Conservation (phyloP, 2,113 vertebrate species). For the Hystrix cristata region DNA sequence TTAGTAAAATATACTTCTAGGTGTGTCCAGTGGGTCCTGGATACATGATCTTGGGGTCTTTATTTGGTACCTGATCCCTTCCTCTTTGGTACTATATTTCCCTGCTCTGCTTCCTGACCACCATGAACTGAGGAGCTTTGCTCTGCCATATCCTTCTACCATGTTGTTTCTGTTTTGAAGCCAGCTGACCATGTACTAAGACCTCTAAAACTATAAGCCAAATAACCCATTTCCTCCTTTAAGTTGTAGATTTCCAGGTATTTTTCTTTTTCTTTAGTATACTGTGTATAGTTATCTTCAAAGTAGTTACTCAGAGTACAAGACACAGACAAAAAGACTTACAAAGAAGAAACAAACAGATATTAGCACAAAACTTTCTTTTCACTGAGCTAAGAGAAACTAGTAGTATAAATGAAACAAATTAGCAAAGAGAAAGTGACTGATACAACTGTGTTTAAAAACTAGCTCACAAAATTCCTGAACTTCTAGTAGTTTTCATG, state of each 20-base stretch:
- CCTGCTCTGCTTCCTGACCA: not conserved
- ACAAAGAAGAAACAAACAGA: not conserved
- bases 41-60: not conserved
- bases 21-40: not conserved
- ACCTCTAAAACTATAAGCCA: too few species aligned
- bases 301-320: not conserved
- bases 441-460: slow-evolving; percentile 5
- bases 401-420: not conserved
- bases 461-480: slow-evolving; percentile 7
- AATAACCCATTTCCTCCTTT: not conserved
- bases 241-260: not conserved
- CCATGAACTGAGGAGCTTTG: not conserved
- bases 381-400: not conserved
- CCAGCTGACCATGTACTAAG: not conserved
- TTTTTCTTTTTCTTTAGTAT: not conserved
- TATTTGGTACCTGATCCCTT: not conserved
- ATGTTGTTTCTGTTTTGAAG: not conserved
- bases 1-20: not conserved
- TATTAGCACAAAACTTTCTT: not conserved
- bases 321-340: not conserved
- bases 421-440: not conserved
- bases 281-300: not conserved
- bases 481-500: slow-evolving; percentile 22
- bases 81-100: not conserved
- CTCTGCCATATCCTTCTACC: not conserved